Evolutionary conservation across 2,113 vertebrate genomes (phyloP), one percentile per base, ranked within the genome.

Genomic region (Gambusia affinis): DNA sequence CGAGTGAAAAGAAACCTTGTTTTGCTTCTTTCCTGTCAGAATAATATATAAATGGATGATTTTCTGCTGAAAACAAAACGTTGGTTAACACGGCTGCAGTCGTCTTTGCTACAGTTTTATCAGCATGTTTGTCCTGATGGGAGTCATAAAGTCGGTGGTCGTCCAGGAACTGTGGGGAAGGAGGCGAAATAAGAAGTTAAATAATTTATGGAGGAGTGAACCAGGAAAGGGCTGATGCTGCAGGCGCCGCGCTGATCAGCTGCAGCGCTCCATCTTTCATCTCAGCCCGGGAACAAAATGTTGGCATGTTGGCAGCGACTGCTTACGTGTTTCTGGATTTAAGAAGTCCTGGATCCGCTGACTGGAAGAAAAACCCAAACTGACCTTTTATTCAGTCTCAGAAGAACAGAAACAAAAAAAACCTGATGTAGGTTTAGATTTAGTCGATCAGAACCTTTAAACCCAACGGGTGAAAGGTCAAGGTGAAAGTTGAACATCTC

Each of bases 1-100:
- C n/a, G 19, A 71, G 71, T 67, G n/a, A 67, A 79, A 60, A 61
- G 30, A 29, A 15, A 71, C 66, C 67, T 67, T 81, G 44, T 47
- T 47, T 47, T 47, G 42, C 42, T 44, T 44, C 39, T 42, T 42
- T 33, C n/a, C 12, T 22, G 47, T 4, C 22, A 51, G 47, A 51
- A 8, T 22, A 51, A 7, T 7, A 51, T 19, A 14, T 22, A 51
- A 51, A 51, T 51, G 19, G 51, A 54, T 15, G 3, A 24, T 54
- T 42, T 4, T 54, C 1, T 22, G 19, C 6, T 51, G 24, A 8
- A 54, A 54, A 24, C n/a, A n/a, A 54, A 54, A 7, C 22, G 2
- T 54, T 24, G 22, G 51, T 4, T 24, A 24, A 54, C 44, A 47
- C 15, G 44, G 44, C 44, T 54, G 10, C 22, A 0, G 24, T n/a